Evolutionary conservation across 1,140 invertebrate genomes (phyloP), one percentile per base, ranked within the genome.

Genomic region (Diuraphis noxia): DNA sequence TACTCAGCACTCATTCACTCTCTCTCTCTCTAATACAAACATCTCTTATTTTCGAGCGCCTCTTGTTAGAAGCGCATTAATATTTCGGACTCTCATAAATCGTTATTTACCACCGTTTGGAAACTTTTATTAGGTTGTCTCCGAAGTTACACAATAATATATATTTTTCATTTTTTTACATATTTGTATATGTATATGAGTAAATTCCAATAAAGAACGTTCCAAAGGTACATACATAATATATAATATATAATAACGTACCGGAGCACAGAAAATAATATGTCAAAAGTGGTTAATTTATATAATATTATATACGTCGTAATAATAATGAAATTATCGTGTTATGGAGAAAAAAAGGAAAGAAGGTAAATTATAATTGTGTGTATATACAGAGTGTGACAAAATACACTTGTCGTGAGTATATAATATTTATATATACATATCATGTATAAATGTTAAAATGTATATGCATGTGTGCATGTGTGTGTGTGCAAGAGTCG

Each of bases 51-150:
- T 5, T 63, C 10, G 25, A 34, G 21, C 25, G n/a, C 63, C 19
- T 21, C 87, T 88, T 56, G 87, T 88, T 88, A 88, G 87, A n/a
- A 88, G 52, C 87, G 72, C 87, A 88, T 88, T 88, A 88, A 88
- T 88, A 88, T 88, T 88, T 88, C 40, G 87, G 56, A 88, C 36
- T 8, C 1, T 41, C 87, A 34, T 88, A 88, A 88, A 88, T 88
- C 38, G 56, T 88, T 88, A 88, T 88, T 88, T 43, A 88, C 25
- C 86, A 25, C 34, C 38, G 52, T 88, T 40, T 30, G 52, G 8
- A 88, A 88, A 88, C 52, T 72, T 77, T 88, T 88, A 88, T 88
- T 88, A 77, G 87, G 63, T 77, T 88, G 87, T 88, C 40, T 88
- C 87, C 56, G 56, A 34, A 88, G 30, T 88, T 88, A 72, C 38